Evolutionary conservation across 2,113 vertebrate genomes (phyloP).

Genomic region (Ciconia stormi): DNA sequence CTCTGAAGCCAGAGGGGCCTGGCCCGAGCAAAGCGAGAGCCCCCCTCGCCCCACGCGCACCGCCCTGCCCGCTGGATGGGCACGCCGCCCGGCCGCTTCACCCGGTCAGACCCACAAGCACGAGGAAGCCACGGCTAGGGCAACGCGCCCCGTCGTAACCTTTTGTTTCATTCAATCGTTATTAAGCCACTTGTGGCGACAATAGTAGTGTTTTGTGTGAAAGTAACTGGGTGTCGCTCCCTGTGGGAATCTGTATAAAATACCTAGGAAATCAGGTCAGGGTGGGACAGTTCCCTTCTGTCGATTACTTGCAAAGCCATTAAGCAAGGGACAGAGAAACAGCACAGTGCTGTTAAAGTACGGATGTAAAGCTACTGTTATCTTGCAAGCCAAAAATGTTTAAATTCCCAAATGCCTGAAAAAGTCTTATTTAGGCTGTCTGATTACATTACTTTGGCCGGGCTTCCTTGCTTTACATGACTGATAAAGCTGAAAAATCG

Average conservation of each 20-base stretch:
- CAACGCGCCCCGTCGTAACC: neutral
- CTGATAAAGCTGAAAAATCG: conserved; percentile 7
- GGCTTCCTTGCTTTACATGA: neutral
- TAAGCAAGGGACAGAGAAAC: neutral
- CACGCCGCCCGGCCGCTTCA: accelerated
- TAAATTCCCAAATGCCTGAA: neutral
- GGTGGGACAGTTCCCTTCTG: conserved; percentile 43
- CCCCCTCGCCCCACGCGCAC: neutral
- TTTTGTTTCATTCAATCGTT: neutral
- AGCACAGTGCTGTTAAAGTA: neutral
- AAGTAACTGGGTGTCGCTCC: neutral
- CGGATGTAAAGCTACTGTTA: conserved; percentile 1
- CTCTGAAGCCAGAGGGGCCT: neutral
- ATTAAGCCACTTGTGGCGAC: conserved; percentile 11
- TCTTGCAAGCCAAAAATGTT: neutral
- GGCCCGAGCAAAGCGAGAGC: accelerated
- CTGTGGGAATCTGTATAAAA: neutral
- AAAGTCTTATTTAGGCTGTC: neutral
- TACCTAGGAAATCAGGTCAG: conserved; percentile 16
- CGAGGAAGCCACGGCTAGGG: accelerated
- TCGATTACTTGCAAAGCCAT: neutral
- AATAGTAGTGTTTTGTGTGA: neutral
- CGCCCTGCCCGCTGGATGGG: neutral
- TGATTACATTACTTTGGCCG: conserved; percentile 14
- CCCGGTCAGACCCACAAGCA: neutral